phyloP scores from a whole-genome alignment of 1,140 invertebrate species.

The Hormaphis cornu region DNA sequence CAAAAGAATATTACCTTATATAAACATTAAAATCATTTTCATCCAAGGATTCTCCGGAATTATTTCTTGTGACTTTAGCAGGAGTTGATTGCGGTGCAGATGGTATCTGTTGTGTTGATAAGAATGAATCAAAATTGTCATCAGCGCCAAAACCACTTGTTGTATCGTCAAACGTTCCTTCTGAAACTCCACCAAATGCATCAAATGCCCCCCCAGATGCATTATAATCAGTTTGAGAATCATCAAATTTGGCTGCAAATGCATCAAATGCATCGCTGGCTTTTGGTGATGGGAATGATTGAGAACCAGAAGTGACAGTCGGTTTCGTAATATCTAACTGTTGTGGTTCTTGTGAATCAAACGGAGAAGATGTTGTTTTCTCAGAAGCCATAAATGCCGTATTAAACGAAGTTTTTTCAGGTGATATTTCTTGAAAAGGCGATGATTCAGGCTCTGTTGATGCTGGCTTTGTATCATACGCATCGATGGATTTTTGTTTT shows the following conservation, averaged over 20 bases:
- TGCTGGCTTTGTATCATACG: neutral
- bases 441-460: neutral
- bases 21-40: conserved; percentile 66
- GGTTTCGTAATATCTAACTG: neutral
- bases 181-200: conserved; percentile 44
- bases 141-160: conserved; percentile 53
- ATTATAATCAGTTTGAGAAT: conserved; percentile 41
- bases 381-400: neutral
- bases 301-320: neutral
- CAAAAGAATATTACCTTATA: conserved; percentile 52
- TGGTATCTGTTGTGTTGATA: conserved; percentile 60
- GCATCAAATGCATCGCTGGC: conserved; percentile 61
- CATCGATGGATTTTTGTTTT: neutral
- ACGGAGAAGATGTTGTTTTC: neutral
- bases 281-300: neutral
- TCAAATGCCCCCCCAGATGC: conserved; percentile 48
- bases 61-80: conserved; percentile 49
- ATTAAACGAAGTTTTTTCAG: neutral
- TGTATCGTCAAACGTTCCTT: neutral
- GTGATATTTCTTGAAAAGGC: neutral
- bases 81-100: conserved; percentile 45
- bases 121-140: conserved; percentile 74
- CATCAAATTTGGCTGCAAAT: conserved; percentile 76
- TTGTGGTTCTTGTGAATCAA: neutral
- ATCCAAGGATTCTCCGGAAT: conserved; percentile 66